phyloP scores from a whole-genome alignment of 2,888 invertebrate genomes.

The Dryobotodes eremita region DNA sequence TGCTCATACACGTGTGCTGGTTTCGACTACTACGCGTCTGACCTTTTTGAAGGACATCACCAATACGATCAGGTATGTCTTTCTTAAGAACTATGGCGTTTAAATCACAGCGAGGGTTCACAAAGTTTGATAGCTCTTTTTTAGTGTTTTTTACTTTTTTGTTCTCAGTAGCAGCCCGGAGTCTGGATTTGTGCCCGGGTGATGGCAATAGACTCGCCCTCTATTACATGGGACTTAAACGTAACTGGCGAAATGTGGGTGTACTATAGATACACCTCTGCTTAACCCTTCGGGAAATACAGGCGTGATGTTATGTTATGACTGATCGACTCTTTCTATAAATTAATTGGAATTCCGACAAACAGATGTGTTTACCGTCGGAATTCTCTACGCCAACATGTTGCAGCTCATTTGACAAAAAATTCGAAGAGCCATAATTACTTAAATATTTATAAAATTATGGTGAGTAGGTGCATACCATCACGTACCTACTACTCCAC shows the following conservation, averaged over 20 bases:
- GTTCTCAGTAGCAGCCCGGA: too few relatives aligned
- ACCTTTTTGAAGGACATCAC: slow-evolving; percentile 6
- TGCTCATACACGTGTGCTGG: neutral
- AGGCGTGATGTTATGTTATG: too few relatives aligned
- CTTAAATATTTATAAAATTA: neutral
- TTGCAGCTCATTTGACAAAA: neutral
- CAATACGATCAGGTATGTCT: neutral
- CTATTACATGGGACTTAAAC: too few relatives aligned
- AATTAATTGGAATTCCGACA: slow-evolving; percentile 14
- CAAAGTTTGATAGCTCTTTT: neutral
- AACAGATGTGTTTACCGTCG: neutral
- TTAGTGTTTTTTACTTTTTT: too few relatives aligned
- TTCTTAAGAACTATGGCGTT: neutral
- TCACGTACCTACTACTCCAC: neutral
- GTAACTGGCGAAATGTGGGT: too few relatives aligned
- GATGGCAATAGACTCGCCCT: too few relatives aligned
- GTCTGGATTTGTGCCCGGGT: too few relatives aligned
- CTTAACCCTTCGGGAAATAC: too few relatives aligned
- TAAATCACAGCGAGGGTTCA: neutral
- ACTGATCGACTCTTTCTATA: neutral
- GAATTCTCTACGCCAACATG: neutral
- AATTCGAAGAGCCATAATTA: neutral
- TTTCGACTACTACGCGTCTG: neutral
- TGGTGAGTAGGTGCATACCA: neutral
- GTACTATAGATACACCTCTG: too few relatives aligned